These are phyloP conservation scores for Sturnus vulgaris DNA, from an alignment of 2,113 vertebrate species.

Conservation along the genomic window DNA sequence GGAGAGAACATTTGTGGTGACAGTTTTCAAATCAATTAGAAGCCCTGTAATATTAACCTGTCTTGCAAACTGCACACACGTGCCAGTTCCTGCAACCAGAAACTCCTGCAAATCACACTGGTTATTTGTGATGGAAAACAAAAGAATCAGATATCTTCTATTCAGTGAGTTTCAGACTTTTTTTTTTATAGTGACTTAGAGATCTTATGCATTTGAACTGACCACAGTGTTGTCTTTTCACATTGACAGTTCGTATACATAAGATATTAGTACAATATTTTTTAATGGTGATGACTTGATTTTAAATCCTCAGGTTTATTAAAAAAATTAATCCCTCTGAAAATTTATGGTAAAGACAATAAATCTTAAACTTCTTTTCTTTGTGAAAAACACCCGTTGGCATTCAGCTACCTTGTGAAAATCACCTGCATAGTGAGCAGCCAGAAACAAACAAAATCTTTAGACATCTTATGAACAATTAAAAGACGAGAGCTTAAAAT, in stretches of 20 bases:
- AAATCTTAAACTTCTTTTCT: neutral
- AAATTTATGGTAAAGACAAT: neutral
- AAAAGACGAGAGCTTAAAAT: neutral
- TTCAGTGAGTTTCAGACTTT: neutral
- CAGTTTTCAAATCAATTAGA: neutral
- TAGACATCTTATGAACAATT: neutral
- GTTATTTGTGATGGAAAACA: neutral
- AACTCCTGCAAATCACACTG: neutral
- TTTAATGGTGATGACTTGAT: neutral
- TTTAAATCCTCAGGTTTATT: neutral
- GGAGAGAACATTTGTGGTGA: neutral
- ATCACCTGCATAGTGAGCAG: rapidly evolving
- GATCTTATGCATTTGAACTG: neutral
- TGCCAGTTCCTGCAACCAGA: rapidly evolving
- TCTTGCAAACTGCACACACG: neutral
- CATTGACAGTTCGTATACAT: neutral
- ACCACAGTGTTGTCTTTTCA: neutral
- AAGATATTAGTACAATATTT: neutral
- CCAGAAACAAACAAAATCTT: neutral
- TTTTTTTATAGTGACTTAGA: neutral
- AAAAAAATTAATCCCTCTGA: neutral
- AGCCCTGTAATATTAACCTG: neutral
- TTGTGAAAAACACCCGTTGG: neutral
- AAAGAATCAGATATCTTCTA: neutral
- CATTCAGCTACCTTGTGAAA: neutral